Base-by-base conservation (phyloP, 2,113 vertebrate species). In the Thamnaconus septentrionalis region DNA sequence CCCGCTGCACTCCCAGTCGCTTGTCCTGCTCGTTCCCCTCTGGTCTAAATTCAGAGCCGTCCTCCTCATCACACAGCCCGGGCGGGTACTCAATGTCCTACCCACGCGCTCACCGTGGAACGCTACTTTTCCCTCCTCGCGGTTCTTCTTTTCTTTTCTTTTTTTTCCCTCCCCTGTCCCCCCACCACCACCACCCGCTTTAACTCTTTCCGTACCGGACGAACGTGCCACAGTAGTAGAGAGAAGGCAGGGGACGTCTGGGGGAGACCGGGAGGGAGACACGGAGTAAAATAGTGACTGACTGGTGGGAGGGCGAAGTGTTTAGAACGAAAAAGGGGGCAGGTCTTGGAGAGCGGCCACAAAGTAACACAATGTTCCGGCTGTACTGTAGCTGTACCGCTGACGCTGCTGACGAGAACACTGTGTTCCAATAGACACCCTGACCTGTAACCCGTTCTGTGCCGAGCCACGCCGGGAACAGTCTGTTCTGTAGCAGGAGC, bases 311-410 rank as follows among this genome's bases (percentile, higher is more conserved):
- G 87, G 90, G 87, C 61, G 18, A 31, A 31, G 18, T 31, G 81
- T 85, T 88, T 83, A 80, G 89, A 81, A 86, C 90, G 83, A 88
- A 88, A 83, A 82, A 67, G 85, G 90, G 90, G 90, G 92, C 90
- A 90, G 91, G 91, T 92, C 88, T 92, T 93, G 92, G 91, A 92
- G 87, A 88, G 85, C 85, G 71, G 90, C 90, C 91, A 93, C 92
- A 90, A 90, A 92, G 91, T 93, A 92, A 92, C 91, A 92, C 92
- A 92, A 92, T 93, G 92, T 93, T 92, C 92, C 90, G 91, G 92
- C 92, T 91, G 90, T 91, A 90, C 91, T 91, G 91, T 91, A 88
- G 91, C 90, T 85, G 79, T 87, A 69, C 90, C 84, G 87, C 87
- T 85, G 86, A 90, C 86, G 87, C 91, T 81, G 85, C 90, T 89